Percentiles rank a stretch among this genome's conserved stretches.
Evolutionary conservation across 2,888 invertebrate genomes (phyloP).

Genomic region (Helleia helle): DNA sequence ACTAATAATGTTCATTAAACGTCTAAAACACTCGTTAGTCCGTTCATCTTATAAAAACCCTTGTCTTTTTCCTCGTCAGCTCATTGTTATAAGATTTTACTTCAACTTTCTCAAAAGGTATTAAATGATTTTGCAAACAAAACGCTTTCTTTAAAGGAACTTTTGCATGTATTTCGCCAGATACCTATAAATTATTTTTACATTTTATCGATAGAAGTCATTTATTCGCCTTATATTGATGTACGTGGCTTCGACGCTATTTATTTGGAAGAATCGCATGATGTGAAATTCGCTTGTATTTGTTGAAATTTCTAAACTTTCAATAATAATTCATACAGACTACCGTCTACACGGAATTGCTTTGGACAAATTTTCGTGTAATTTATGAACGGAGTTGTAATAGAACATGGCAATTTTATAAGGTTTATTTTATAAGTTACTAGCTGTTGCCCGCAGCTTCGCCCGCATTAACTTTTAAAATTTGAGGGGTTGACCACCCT

Average conservation of each 20-base stretch:
- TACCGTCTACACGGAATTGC: conserved; percentile 1
- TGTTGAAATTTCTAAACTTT: conserved; percentile 5
- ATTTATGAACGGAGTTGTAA: no score
- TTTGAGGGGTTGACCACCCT: no score
- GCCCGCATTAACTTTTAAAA: no score
- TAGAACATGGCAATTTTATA: no score
- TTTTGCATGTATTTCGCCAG: no score
- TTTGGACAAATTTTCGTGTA: conserved; percentile 1
- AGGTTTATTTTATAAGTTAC: no score
- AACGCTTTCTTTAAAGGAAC: no score
- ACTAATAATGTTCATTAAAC: no score
- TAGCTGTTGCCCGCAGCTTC: no score
- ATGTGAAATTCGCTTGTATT: conserved; percentile 7
- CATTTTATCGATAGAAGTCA: conserved; percentile 53
- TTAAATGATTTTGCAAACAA: conserved; percentile 9
- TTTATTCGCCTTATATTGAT: conserved; percentile 54
- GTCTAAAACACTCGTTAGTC: conserved; percentile 6
- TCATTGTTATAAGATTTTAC: conserved; percentile 8
- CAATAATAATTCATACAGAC: background rate
- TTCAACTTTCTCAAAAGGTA: conserved; percentile 7
- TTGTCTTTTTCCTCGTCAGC: conserved; percentile 5
- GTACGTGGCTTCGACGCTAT: conserved; percentile 31
- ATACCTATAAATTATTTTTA: conserved; percentile 55
- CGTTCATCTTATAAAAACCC: conserved; percentile 7
- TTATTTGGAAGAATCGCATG: conserved; percentile 19